A percentile compares a stretch with the other conserved stretches of the same genome.
These are phyloP conservation scores for Drosophila merina DNA, from an alignment of 2,888 invertebrate genomes.

Conservation along the genomic window DNA sequence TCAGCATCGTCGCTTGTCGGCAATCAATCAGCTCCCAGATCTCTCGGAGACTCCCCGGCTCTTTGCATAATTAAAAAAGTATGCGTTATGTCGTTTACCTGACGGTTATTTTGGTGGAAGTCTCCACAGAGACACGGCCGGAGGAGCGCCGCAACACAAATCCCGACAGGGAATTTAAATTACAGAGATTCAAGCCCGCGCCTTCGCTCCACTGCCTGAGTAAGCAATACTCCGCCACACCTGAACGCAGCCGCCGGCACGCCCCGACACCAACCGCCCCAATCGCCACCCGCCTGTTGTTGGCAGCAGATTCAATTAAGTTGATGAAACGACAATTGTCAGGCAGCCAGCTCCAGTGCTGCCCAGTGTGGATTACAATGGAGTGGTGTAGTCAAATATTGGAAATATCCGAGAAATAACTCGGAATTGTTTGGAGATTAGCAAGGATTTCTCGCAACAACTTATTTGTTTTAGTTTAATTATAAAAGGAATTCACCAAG, in stretches of 20 bases:
- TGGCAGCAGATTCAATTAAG: constrained; percentile 65
- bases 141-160: constrained; percentile 27
- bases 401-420: not conserved
- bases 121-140: not conserved
- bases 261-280: constrained; percentile 6
- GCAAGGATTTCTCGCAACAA: not conserved
- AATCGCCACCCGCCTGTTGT: constrained; percentile 18
- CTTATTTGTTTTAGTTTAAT: not conserved
- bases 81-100: constrained; percentile 63
- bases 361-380: not conserved
- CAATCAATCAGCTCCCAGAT: constrained; percentile 65
- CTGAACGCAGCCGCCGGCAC: constrained; percentile 25
- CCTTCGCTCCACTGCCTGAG: constrained; percentile 14
- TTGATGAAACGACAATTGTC: constrained; percentile 73
- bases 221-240: constrained; percentile 46
- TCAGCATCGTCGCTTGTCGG: constrained; percentile 42
- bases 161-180: constrained; percentile 47
- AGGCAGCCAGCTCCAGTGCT: constrained; percentile 26
- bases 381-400: not conserved
- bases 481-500: too few relatives aligned
- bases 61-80: constrained; percentile 73
- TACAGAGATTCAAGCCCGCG: constrained; percentile 29
- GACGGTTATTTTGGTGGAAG: constrained; percentile 31
- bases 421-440: not conserved
- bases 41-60: constrained; percentile 39